Evolutionary conservation across 2,797 vertebrate genomes (phyloP), one percentile per base, ranked within the genome.

Genomic region (Artibeus lituratus): DNA sequence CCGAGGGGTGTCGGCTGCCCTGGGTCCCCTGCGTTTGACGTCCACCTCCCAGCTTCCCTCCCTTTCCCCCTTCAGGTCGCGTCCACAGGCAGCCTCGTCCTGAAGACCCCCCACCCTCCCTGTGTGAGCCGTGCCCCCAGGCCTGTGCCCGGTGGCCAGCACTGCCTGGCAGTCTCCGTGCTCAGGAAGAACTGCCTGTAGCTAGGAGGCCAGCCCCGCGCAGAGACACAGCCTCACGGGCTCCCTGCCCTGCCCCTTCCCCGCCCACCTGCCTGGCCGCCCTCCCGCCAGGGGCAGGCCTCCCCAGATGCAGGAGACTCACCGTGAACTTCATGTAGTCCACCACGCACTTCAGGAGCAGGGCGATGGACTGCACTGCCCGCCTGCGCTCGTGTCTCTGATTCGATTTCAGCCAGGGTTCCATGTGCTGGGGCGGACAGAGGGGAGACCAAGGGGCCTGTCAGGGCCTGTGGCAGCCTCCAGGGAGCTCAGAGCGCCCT

Each of bases 371-470:
- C 55, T 86, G 81, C 10, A 92, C 37, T 0, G 1, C 97, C 8
- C 90, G 44, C 59, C 35, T 5, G 11, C 85, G 22, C 77, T 97
- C 93, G 0, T 88, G 69, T 73, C 42, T 86, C 55, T 37, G 24
- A 37, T 53, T 49, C 0, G 95, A 96, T 32, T 8, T 51, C 80
- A 97, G 77, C 97, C 97, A 98, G 55, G 18, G 22, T 4, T 97
- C 96, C 1, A 10, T 37, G 77, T 98, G 97, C 97, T 97, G 86
- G 7, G 21, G 1, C 0, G 0, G 22, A 29, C 15, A 12, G 9
- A 10, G 55, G 9, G 26, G 42, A 7, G 29, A 7, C 85, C 12
- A 9, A 32, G 62, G 15, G 59, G 9, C 24, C 14, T 1, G 1
- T 57, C 39, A 14, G 51, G 39, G 32, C 29, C 39, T 3, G 4